Percentiles rank a stretch among this genome's conserved stretches.
Conservation (phyloP, 2,797 vertebrate species). For the Phylloscopus collybita region DNA sequence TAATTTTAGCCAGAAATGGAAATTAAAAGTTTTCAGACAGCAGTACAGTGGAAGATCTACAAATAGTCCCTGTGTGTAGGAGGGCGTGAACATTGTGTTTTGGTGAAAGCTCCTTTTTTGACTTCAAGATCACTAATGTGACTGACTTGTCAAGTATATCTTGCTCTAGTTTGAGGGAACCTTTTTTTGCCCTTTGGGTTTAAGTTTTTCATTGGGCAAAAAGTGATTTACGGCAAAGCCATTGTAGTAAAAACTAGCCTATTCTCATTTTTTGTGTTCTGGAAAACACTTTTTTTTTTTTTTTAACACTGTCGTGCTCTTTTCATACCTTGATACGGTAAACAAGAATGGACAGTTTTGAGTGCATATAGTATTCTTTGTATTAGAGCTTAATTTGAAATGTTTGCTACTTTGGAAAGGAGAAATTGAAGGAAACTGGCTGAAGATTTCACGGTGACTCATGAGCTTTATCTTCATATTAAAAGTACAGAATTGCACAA, state of each 20-base stretch:
- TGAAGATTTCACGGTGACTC: neutral
- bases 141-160: neutral
- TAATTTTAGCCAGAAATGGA: neutral
- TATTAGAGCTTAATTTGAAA: neutral
- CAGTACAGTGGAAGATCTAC: neutral
- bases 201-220: neutral
- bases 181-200: neutral
- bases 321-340: neutral
- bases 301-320: neutral
- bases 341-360: neutral
- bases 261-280: neutral
- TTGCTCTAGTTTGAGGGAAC: neutral
- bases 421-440: neutral
- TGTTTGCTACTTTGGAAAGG: neutral
- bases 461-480: neutral
- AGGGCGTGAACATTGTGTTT: neutral
- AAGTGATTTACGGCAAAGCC: neutral
- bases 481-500: neutral
- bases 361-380: neutral
- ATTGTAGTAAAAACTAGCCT: neutral
- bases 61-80: neutral
- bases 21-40: neutral
- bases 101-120: neutral
- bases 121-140: neutral
- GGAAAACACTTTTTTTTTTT: neutral